phyloP scores from a whole-genome alignment of 2,113 vertebrate species.

The Xiphophorus maculatus region DNA sequence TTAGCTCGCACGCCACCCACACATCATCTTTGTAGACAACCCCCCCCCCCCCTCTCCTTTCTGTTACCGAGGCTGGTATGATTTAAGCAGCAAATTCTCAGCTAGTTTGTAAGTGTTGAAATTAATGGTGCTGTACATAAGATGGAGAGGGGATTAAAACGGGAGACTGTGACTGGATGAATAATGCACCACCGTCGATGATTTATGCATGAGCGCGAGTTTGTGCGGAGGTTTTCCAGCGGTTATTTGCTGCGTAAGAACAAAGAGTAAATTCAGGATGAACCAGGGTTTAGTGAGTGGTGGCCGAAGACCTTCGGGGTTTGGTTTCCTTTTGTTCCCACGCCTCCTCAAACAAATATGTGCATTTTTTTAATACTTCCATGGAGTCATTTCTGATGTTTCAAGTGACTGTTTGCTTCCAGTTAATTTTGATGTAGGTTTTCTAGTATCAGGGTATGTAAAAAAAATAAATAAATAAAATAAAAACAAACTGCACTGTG shows the following conservation, averaged over 20 bases:
- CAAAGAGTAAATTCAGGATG: conserved; percentile 41
- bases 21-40: conserved; percentile 41
- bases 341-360: conserved; percentile 10
- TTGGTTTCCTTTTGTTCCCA: conserved; percentile 20
- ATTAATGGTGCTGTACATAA: conserved; percentile 45
- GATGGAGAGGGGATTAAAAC: conserved; percentile 29
- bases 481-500: neutral
- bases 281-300: conserved; percentile 18
- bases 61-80: conserved; percentile 35
- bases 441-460: neutral
- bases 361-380: neutral
- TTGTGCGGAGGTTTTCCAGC: conserved; percentile 67
- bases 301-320: conserved; percentile 8
- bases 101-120: conserved; percentile 40
- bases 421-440: neutral
- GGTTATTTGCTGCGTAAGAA: conserved; percentile 59
- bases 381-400: neutral
- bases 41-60: neutral
- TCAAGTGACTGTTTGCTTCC: conserved; percentile 9
- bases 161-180: conserved; percentile 60
- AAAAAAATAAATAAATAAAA: neutral
- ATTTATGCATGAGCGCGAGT: conserved; percentile 73
- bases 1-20: conserved; percentile 35
- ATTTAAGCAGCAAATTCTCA: conserved; percentile 59
- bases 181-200: conserved; percentile 72